Percentiles rank a stretch among this genome's conserved stretches.
These are phyloP conservation scores for Crocodylus rhombifer DNA, from an alignment of 2,797 vertebrate genomes.

Conservation along the genomic window DNA sequence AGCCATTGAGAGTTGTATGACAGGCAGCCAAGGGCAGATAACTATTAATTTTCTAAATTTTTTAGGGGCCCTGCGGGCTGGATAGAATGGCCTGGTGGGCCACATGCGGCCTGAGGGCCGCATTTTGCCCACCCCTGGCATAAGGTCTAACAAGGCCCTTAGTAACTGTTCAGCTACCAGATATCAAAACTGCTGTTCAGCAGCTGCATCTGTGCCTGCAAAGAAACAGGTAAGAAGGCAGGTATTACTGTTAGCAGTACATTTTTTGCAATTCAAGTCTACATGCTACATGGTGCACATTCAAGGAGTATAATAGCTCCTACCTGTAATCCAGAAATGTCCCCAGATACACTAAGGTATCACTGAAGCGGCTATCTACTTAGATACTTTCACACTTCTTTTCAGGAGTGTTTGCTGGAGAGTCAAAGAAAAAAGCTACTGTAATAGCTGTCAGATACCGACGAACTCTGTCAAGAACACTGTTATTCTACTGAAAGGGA, in stretches of 20 bases:
- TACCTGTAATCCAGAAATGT: not conserved
- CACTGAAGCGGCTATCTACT: not conserved
- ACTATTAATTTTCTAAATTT: too few relatives aligned
- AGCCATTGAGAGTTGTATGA: too few relatives aligned
- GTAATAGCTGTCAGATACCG: not conserved
- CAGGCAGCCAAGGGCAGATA: too few relatives aligned
- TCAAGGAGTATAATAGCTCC: fast-evolving
- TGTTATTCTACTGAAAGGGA: not conserved
- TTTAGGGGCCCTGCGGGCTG: too few relatives aligned
- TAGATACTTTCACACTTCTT: fast-evolving
- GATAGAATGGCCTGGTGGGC: too few relatives aligned
- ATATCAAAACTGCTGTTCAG: not conserved
- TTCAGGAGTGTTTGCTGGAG: not conserved
- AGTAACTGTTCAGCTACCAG: not conserved
- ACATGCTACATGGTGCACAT: not conserved
- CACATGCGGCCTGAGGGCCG: too few relatives aligned
- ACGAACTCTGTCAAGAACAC: not conserved
- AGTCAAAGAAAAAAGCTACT: not conserved
- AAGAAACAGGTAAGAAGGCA: not conserved
- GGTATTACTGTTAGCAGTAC: not conserved
- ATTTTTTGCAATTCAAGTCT: not conserved
- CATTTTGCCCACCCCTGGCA: too few relatives aligned
- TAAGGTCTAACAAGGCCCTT: not conserved
- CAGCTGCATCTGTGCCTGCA: not conserved
- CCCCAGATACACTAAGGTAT: not conserved